Base-by-base conservation (phyloP, 2,113 vertebrate species). In the Chaetodon auriga region DNA sequence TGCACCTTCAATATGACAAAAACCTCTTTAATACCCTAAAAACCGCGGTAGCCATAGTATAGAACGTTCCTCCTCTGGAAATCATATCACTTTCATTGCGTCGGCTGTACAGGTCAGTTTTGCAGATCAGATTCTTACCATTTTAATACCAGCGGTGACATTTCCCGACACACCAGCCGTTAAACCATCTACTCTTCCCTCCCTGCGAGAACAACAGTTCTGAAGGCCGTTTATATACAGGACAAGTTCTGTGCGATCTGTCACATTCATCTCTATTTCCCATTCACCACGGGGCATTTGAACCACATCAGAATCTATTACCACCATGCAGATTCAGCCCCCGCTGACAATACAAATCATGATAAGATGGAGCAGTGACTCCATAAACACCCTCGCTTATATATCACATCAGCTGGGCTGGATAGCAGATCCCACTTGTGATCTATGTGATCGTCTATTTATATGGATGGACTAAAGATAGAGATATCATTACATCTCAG, bases 241-340 rank as follows among this genome's bases (percentile, higher is more conserved):
- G 80, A 86, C 83, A 83, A 78, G 83, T 90, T 87, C 78, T 90
- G 74, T 64, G 53, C 30, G 61, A 70, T 85, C 81, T 87, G 91
- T 92, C 92, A 91, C 92, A 95, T 94, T 93, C 87, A 94, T 94
- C 91, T 94, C 89, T 92, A 90, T 93, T 92, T 92, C 83, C 80
- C 82, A 82, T 91, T 91, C 86, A 93, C 92, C 78, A 80, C 70
- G 62, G 89, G 93, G 84, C 93, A 92, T 95, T 93, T 91, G 91
- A 94, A 93, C 90, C 88, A 89, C 90, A 89, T 92, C 91, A 93
- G 90, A 90, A 93, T 93, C 92, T 90, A 93, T 93, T 93, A 93
- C 85, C 87, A 79, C 80, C 92, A 93, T 90, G 88, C 89, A 91
- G 87, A 92, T 94, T 87, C 89, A 82, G 86, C 91, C 82, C 88